Percentiles rank a stretch among this genome's conserved stretches.
Conservation (phyloP, 2,113 vertebrate genomes). For the Steatornis caripensis region DNA sequence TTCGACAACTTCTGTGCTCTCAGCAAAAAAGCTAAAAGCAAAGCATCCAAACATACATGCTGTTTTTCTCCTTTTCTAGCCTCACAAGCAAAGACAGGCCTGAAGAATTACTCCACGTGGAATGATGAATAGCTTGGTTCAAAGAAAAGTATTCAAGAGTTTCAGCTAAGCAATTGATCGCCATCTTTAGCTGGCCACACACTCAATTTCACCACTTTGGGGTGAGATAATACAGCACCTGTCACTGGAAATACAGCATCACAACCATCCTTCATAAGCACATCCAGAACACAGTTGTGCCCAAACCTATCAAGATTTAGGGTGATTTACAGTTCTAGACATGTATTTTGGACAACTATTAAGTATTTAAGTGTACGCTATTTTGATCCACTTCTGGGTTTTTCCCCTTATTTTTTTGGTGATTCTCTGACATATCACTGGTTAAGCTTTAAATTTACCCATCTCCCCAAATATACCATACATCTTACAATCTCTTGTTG, state of each 20-base stretch:
- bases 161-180: background rate
- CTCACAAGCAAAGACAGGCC: fast-evolving
- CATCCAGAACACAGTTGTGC: background rate
- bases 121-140: fast-evolving
- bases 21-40: background rate
- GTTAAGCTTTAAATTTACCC: background rate
- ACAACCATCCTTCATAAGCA: background rate
- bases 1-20: background rate
- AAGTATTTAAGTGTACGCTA: background rate
- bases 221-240: background rate
- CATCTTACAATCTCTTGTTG: background rate
- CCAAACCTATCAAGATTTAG: background rate
- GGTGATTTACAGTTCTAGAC: background rate
- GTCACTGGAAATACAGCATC: background rate
- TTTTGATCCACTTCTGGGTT: background rate
- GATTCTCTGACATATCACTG: background rate
- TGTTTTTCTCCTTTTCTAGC: background rate
- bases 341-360: background rate
- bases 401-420: background rate
- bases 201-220: background rate
- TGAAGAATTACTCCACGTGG: background rate
- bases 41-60: fast-evolving
- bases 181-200: background rate
- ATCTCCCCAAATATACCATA: background rate
- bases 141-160: background rate